Evolutionary conservation across 37 sponge, comb jelly and placozoan species (phyloP).

Genomic region (Agelas oroides): DNA sequence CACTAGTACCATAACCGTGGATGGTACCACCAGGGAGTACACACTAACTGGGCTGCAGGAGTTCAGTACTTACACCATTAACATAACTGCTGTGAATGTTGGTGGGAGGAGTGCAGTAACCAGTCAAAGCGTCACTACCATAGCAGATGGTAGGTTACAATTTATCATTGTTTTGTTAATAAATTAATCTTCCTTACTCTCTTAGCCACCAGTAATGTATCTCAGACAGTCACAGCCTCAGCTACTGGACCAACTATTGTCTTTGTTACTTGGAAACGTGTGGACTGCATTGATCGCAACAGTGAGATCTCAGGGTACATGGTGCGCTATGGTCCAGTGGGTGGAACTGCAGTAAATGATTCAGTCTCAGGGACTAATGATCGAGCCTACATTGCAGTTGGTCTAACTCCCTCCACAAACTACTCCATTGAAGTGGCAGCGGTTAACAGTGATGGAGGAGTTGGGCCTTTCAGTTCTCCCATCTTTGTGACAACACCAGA

Average conservation of each 20-base stretch:
- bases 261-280: conserved; percentile 28
- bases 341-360: neutral
- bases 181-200: too few species aligned
- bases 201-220: conserved; percentile 22
- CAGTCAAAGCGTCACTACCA: too few species aligned
- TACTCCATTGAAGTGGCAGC: conserved; percentile 49
- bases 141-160: too few species aligned
- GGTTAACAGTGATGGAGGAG: conserved; percentile 1
- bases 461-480: conserved; percentile 11
- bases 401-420: neutral
- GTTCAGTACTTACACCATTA: too few species aligned
- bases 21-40: too few species aligned
- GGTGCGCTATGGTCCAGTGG: conserved; percentile 7
- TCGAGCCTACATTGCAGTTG: neutral
- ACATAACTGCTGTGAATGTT: too few species aligned
- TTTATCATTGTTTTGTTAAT: too few species aligned
- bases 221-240: neutral
- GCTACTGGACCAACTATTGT: neutral
- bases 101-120: too few species aligned
- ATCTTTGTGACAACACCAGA: too few species aligned
- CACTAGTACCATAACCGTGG: too few species aligned
- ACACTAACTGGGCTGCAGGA: too few species aligned
- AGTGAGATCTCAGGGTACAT: conserved; percentile 42
- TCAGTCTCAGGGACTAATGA: neutral
- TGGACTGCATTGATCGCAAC: conserved; percentile 35